Evolutionary conservation across 1,140 invertebrate species (phyloP).

Genomic region (Teleogryllus occipitalis): DNA sequence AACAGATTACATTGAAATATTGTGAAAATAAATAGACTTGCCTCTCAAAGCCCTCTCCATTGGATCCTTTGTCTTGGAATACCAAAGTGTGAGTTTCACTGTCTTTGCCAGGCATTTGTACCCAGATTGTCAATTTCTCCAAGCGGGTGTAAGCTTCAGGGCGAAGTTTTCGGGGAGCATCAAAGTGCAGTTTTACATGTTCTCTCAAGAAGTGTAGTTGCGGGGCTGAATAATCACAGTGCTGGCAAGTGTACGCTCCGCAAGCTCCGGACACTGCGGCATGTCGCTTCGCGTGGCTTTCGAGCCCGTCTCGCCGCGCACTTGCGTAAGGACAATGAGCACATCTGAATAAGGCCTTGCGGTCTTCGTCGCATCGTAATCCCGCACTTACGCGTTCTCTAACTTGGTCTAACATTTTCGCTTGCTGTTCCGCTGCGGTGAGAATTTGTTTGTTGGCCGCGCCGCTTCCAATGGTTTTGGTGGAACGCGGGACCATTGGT

Average conservation of each 20-base stretch:
- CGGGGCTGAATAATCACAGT: constrained; percentile 73
- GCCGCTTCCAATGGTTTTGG: constrained; percentile 11
- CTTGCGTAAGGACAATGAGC: constrained; percentile 70
- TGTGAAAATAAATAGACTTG: too few relatives aligned
- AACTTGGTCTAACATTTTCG: constrained; percentile 12
- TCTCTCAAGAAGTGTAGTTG: constrained; percentile 70
- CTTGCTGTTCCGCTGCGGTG: constrained; percentile 21
- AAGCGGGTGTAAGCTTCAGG: neutral
- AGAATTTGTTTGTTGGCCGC: constrained; percentile 16
- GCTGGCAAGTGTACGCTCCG: constrained; percentile 60
- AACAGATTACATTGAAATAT: too few relatives aligned
- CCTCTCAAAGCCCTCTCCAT: neutral
- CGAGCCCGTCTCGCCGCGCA: constrained; percentile 58
- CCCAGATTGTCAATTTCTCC: neutral
- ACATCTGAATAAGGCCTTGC: constrained; percentile 48
- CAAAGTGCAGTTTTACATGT: constrained; percentile 70
- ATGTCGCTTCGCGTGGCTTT: constrained; percentile 67
- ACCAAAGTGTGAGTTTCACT: neutral
- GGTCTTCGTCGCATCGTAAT: constrained; percentile 38
- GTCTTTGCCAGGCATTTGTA: neutral
- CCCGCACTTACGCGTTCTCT: constrained; percentile 24
- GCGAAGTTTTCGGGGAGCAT: neutral
- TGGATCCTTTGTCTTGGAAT: neutral
- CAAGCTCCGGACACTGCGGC: constrained; percentile 45
- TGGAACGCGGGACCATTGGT: neutral